Evolutionary conservation across 2,797 vertebrate species (phyloP).

Genomic region (Denticeps clupeoides): DNA sequence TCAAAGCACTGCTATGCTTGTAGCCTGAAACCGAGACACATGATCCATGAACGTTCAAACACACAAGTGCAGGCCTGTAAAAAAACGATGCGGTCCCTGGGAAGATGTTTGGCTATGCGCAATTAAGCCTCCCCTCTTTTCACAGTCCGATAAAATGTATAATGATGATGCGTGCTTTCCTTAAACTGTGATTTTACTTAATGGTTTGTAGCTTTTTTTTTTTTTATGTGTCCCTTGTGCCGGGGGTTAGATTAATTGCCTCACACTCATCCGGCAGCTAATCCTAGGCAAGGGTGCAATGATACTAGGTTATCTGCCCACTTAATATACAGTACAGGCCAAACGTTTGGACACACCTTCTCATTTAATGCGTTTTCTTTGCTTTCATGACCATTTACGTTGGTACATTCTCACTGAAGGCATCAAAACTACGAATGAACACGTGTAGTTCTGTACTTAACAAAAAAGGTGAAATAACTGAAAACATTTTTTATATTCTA

Average conservation of each 20-base stretch:
- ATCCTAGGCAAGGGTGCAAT: too few relatives aligned
- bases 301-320: too few relatives aligned
- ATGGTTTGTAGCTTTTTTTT: not conserved
- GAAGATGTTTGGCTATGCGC: not conserved
- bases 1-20: not conserved
- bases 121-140: not conserved
- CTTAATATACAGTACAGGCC: too few relatives aligned
- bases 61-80: not conserved
- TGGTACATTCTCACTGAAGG: too few relatives aligned
- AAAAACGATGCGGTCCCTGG: not conserved
- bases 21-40: constrained; percentile 1
- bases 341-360: too few relatives aligned
- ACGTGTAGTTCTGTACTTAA: too few relatives aligned
- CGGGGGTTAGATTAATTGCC: not conserved
- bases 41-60: not conserved
- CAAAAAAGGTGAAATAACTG: too few relatives aligned
- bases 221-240: not conserved
- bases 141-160: not conserved
- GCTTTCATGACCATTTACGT: too few relatives aligned
- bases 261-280: too few relatives aligned
- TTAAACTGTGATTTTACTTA: not conserved
- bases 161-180: not conserved
- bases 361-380: too few relatives aligned
- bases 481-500: too few relatives aligned
- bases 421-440: too few relatives aligned